phyloP scores from a whole-genome alignment of 1,140 invertebrate genomes.

The Helicoverpa armigera region DNA sequence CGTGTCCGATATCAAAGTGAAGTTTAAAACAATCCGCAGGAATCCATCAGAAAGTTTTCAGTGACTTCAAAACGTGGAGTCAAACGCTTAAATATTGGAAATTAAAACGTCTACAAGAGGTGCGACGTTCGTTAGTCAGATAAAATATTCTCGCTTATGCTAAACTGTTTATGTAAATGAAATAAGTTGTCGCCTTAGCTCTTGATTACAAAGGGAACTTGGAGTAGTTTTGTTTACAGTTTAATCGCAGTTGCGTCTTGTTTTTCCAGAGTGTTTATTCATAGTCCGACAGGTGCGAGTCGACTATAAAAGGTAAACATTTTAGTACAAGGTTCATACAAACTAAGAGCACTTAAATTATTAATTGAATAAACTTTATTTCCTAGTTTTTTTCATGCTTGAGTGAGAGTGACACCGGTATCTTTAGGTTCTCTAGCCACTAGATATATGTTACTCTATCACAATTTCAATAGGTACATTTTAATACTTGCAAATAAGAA shows the following conservation, averaged over 20 bases:
- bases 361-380: constrained; percentile 12
- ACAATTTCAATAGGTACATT: background rate
- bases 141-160: constrained; percentile 71
- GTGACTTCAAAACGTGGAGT: constrained; percentile 42
- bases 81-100: constrained; percentile 47
- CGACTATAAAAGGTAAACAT: constrained; percentile 41
- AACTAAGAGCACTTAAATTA: constrained; percentile 39
- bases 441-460: background rate
- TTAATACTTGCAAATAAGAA: background rate
- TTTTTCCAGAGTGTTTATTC: constrained; percentile 65
- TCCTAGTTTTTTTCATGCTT: background rate
- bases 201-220: constrained; percentile 79
- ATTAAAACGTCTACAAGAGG: constrained; percentile 47
- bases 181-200: constrained; percentile 77
- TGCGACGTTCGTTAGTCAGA: constrained; percentile 57
- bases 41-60: constrained; percentile 42
- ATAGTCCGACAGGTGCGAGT: constrained; percentile 60
- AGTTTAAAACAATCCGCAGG: constrained; percentile 25
- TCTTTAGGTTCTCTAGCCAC: background rate
- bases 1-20: constrained; percentile 18
- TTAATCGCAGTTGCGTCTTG: constrained; percentile 72
- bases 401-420: background rate
- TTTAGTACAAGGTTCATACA: constrained; percentile 39
- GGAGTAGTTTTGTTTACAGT: constrained; percentile 74
- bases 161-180: constrained; percentile 81